Evolutionary conservation across 2,113 vertebrate genomes (phyloP).

Genomic region (Caranx melampygus): DNA sequence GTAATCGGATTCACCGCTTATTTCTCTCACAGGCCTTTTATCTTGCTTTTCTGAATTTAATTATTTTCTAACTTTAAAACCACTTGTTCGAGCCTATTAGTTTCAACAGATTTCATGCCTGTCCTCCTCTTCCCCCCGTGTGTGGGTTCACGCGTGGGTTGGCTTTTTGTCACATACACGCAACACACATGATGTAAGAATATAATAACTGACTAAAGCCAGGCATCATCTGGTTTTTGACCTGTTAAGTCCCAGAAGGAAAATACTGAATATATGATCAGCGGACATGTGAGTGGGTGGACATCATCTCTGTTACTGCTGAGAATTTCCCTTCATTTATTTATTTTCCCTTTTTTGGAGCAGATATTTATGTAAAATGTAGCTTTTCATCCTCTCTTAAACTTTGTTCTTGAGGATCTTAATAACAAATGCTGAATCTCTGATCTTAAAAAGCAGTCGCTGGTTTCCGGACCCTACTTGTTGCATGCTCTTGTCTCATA

Average conservation of each 20-base stretch:
- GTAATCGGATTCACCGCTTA: slow-evolving; percentile 46
- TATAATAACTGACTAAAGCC: slow-evolving; percentile 41
- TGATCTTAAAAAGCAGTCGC: slow-evolving; percentile 33
- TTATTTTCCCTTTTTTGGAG: slow-evolving; percentile 43
- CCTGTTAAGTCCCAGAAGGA: slow-evolving; percentile 60
- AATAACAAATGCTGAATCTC: slow-evolving; percentile 52
- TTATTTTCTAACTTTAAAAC: slow-evolving; percentile 44
- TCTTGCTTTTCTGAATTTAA: slow-evolving; percentile 48
- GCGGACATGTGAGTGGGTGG: slow-evolving; percentile 62
- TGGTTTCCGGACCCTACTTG: slow-evolving; percentile 52
- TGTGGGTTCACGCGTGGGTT: slow-evolving; percentile 30
- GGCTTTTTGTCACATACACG: slow-evolving; percentile 25
- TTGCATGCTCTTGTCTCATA: slow-evolving; percentile 51
- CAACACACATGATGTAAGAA: slow-evolving; percentile 54
- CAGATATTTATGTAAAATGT: slow-evolving; percentile 52
- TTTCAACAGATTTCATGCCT: slow-evolving; percentile 14
- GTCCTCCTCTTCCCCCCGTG: background rate
- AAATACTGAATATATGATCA: slow-evolving; percentile 61
- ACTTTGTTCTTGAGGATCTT: slow-evolving; percentile 52
- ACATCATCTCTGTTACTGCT: slow-evolving; percentile 49
- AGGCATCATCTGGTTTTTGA: slow-evolving; percentile 75
- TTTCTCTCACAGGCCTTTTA: slow-evolving; percentile 47
- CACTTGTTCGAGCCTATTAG: slow-evolving; percentile 41
- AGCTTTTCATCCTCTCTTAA: slow-evolving; percentile 52
- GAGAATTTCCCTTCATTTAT: slow-evolving; percentile 64